Base-by-base conservation (phyloP, 1,140 invertebrate species). In the Rhagoletis zephyria region DNA sequence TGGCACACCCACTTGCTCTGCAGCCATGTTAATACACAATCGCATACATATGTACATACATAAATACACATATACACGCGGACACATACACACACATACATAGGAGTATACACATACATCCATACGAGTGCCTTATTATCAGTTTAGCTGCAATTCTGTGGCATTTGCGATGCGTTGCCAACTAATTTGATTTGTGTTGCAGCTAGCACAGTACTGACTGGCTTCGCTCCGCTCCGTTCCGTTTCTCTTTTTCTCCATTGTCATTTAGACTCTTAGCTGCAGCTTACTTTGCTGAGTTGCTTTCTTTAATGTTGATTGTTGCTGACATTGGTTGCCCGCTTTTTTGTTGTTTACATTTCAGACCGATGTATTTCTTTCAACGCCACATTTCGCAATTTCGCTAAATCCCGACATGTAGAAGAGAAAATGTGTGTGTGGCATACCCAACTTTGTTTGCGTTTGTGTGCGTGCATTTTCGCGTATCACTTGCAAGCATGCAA, bases 141-240 rank as follows among this genome's bases (percentile, higher is more conserved):
- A 42, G 67, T 74, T 74, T 74, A 74, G 67, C 40, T 74, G 42
- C 14, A 45, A 45, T 74, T 74, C 10, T 42, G 67, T 74, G 40
- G 67, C 67, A 74, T 74, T 74, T 74, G 30, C 67, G 45, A 48
- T 3, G 67, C 67, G 67, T 74, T 42, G 67, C 67, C 67, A 16
- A 74, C 67, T 74, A 74, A 74, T 74, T 74, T 74, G 40, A 74
- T 74, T 48, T 14, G 67, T 74, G 67, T 74, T 40, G 45, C 67
- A 74, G 40, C 40, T 74, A 30, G 65, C 65, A 67, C 40, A 10
- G 65, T 30, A 19, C 30, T 42, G n/a, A 7, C 30, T 9, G n/a
- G 19, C 7, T 10, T 40, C 9, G 64, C 64, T 4, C 30, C 12
- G 12, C 65, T 40, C 40, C 65, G 14, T 1, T 40, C 10, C 42